Percentiles rank a stretch among this genome's conserved stretches.
Evolutionary conservation across 1,140 invertebrate genomes (phyloP).

Genomic region (Eurosta solidaginis): DNA sequence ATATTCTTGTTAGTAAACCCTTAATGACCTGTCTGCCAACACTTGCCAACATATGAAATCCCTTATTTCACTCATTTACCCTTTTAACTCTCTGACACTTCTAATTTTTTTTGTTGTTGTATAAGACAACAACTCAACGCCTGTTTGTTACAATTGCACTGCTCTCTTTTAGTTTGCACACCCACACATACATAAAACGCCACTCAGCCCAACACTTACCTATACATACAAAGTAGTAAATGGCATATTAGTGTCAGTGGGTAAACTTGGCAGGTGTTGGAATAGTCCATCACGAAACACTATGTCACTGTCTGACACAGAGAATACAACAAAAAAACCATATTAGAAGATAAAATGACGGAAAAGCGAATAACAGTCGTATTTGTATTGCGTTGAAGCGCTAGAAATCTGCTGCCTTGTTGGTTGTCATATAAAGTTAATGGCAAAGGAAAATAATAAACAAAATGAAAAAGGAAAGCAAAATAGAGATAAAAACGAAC

Average conservation of each 20-base stretch:
- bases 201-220: no score
- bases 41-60: background rate
- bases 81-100: background rate
- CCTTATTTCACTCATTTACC: background rate
- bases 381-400: background rate
- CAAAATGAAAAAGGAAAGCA: background rate
- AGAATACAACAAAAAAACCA: background rate
- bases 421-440: background rate
- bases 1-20: background rate
- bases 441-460: background rate
- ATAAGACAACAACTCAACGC: background rate
- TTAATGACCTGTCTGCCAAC: background rate
- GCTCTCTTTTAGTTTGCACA: background rate
- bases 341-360: background rate
- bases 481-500: background rate
- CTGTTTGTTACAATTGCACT: background rate
- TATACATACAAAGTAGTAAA: background rate
- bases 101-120: background rate
- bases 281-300: constrained; percentile 22
- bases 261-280: constrained; percentile 25
- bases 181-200: no score
- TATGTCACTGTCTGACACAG: constrained; percentile 1
- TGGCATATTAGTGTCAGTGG: constrained; percentile 23
- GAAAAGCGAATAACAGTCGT: background rate
- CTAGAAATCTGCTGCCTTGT: background rate